Conservation (phyloP, 1,140 invertebrate genomes). For the Cheumatopsyche charites region DNA sequence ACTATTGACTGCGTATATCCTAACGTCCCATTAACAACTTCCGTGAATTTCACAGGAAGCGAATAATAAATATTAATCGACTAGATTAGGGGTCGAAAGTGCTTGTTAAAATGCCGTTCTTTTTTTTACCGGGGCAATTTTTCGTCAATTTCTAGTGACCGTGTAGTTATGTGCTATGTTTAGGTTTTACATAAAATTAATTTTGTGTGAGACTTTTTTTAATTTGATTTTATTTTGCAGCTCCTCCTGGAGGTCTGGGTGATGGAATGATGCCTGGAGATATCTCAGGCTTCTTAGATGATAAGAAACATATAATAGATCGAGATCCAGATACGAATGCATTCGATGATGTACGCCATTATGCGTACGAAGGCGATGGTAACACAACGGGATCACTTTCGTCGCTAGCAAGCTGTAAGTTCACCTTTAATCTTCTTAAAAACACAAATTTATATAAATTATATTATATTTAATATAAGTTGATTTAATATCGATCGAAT, state of each 20-base stretch:
- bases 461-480: too few species aligned
- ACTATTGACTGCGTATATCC: slow-evolving; percentile 18
- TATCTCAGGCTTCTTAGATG: slow-evolving; percentile 88
- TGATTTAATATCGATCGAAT: too few species aligned
- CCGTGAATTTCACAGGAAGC: slow-evolving; percentile 28
- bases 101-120: not conserved
- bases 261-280: slow-evolving; percentile 70
- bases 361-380: slow-evolving; percentile 95
- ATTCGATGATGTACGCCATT: slow-evolving; percentile 93
- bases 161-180: not conserved
- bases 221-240: slow-evolving; percentile 33
- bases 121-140: too few species aligned
- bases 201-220: too few species aligned
- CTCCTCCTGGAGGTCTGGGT: slow-evolving; percentile 32
- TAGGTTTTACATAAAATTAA: not conserved
- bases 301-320: slow-evolving; percentile 88
- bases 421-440: slow-evolving; percentile 14
- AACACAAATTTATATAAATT: too few species aligned
- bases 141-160: too few species aligned
- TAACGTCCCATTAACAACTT: slow-evolving; percentile 23
- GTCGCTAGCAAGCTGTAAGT: slow-evolving; percentile 86
- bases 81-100: not conserved
- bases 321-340: slow-evolving; percentile 89
- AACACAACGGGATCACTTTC: slow-evolving; percentile 90
- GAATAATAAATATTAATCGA: slow-evolving; percentile 21